Evolutionary conservation across 2,113 vertebrate genomes (phyloP).

Genomic region (Dicrurus megarhynchus): DNA sequence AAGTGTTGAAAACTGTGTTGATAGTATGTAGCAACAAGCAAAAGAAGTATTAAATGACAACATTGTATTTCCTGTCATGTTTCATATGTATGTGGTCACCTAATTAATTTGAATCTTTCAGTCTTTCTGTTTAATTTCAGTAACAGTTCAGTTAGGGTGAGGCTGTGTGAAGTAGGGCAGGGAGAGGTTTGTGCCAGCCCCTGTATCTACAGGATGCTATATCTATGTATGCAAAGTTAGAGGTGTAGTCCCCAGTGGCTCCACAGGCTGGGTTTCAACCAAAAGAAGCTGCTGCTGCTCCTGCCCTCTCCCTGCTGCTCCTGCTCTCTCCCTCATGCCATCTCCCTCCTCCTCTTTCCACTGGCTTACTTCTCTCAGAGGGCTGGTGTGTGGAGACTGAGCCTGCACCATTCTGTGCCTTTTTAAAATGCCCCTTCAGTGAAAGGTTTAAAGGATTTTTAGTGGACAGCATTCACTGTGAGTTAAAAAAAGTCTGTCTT

Average conservation of each 20-base stretch:
- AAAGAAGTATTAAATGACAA: background rate
- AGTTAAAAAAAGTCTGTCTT: background rate
- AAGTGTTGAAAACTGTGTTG: background rate
- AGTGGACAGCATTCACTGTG: background rate
- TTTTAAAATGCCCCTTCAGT: background rate
- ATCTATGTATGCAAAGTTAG: background rate
- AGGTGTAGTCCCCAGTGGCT: background rate
- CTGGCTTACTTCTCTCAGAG: background rate
- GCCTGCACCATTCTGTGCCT: rapidly evolving
- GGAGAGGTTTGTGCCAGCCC: background rate
- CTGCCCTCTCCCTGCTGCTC: background rate
- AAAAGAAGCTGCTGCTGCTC: background rate
- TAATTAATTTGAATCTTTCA: background rate
- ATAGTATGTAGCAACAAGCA: background rate
- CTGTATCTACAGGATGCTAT: background rate
- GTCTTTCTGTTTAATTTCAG: background rate
- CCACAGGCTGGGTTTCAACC: background rate
- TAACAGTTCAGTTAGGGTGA: background rate
- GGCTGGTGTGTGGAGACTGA: background rate
- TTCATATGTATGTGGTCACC: background rate
- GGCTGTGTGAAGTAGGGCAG: background rate
- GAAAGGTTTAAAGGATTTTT: background rate
- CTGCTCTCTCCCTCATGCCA: background rate
- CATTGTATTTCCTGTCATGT: rapidly evolving
- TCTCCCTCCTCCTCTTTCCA: background rate